Evolutionary conservation across 1,140 invertebrate genomes (phyloP).

Genomic region (Trissolcus basalis): DNA sequence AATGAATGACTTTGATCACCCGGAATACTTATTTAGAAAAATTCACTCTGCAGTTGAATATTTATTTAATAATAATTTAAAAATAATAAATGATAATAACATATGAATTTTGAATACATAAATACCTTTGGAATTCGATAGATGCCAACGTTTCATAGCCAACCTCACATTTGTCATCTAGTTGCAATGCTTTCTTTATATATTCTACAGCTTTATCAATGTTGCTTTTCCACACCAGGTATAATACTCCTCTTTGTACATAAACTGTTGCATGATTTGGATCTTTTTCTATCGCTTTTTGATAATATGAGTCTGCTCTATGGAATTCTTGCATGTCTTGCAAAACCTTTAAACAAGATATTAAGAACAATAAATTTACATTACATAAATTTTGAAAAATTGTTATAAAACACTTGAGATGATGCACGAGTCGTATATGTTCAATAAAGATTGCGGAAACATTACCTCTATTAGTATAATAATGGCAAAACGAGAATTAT

Average conservation of each 20-base stretch:
- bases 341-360: conserved; percentile 77
- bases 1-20: too few species aligned
- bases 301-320: conserved; percentile 88
- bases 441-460: too few species aligned
- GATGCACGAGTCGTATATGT: too few species aligned
- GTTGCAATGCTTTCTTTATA: conserved; percentile 88
- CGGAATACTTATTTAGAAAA: too few species aligned
- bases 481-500: too few species aligned
- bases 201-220: conserved; percentile 86
- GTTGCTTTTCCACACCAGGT: conserved; percentile 88
- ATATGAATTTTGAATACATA: conserved; percentile 10
- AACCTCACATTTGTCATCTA: conserved; percentile 95
- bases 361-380: conserved; percentile 9
- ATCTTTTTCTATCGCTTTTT: conserved; percentile 87
- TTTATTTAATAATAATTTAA: too few species aligned
- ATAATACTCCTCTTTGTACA: conserved; percentile 91
- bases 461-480: too few species aligned
- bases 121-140: conserved; percentile 93
- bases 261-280: conserved; percentile 89
- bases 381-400: conserved; percentile 3
- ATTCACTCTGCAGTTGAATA: background rate
- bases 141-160: conserved; percentile 96
- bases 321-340: conserved; percentile 88
- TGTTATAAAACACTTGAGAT: too few species aligned
- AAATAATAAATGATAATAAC: too few species aligned